A percentile compares a stretch with the other conserved stretches of the same genome.
Conservation (phyloP, 2,113 vertebrate genomes). For the Caloenas nicobarica region DNA sequence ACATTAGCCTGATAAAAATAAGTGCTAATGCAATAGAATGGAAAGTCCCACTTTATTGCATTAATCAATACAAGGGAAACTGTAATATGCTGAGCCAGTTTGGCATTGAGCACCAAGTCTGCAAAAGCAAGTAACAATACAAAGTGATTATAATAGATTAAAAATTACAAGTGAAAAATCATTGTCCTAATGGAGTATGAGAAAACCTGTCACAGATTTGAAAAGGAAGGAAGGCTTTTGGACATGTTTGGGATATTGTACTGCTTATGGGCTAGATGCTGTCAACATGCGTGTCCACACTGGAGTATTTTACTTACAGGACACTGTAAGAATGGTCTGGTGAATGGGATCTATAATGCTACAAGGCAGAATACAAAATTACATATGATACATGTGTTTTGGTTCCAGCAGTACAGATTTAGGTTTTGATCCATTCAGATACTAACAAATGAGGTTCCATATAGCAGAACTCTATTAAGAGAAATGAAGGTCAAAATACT, state of each 20-base stretch:
- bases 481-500: constrained; percentile 33
- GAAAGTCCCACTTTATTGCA: constrained; percentile 3
- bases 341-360: background rate
- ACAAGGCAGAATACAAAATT: background rate
- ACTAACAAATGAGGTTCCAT: constrained; percentile 40
- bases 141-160: constrained; percentile 57
- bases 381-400: background rate
- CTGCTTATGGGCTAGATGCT: background rate
- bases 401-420: constrained; percentile 49
- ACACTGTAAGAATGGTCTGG: background rate
- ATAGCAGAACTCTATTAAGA: constrained; percentile 52
- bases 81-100: background rate
- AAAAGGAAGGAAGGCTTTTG: constrained; percentile 52
- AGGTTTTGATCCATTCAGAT: background rate
- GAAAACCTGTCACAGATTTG: constrained; percentile 6
- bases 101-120: constrained; percentile 6
- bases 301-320: background rate
- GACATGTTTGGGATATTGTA: constrained; percentile 53
- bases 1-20: constrained; percentile 27
- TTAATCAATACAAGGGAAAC: constrained; percentile 5
- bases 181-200: background rate
- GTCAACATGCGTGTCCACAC: background rate
- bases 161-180: constrained; percentile 49
- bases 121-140: constrained; percentile 19
- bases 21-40: constrained; percentile 48